phyloP scores from a whole-genome alignment of 2,113 vertebrate genomes.

The Macquaria ambigua region DNA sequence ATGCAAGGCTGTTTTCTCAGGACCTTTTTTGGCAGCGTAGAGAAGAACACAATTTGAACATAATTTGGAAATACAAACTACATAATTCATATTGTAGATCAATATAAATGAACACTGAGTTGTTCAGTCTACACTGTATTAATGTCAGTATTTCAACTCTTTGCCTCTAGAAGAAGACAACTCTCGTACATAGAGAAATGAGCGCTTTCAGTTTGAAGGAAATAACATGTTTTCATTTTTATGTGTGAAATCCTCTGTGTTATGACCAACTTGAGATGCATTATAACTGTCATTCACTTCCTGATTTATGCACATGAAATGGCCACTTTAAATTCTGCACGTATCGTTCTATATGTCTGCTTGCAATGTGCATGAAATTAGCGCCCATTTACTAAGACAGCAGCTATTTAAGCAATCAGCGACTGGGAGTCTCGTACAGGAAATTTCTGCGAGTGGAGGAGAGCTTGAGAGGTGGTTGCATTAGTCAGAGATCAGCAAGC shows the following conservation, averaged over 20 bases:
- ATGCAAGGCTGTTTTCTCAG: background rate
- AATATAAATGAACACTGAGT: background rate
- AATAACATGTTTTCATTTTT: conserved; percentile 17
- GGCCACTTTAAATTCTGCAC: background rate
- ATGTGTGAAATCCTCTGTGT: background rate
- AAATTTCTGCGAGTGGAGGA: conserved; percentile 8
- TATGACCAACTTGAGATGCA: background rate
- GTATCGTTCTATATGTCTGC: conserved; percentile 10
- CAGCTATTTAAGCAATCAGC: conserved; percentile 43
- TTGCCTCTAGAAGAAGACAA: background rate
- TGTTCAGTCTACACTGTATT: background rate
- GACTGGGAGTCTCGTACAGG: background rate
- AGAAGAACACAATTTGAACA: background rate
- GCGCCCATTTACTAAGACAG: conserved; percentile 16
- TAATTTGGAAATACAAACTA: background rate
- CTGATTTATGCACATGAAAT: conserved; percentile 21
- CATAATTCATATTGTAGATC: background rate
- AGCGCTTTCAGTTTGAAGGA: background rate
- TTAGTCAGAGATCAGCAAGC: conserved; percentile 1
- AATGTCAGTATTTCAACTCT: background rate
- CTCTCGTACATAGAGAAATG: background rate
- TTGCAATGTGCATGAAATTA: conserved; percentile 16
- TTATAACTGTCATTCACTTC: background rate
- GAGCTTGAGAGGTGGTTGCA: conserved; percentile 5
- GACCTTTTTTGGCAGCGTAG: background rate